These are phyloP conservation scores for Pachyseris speciosa DNA, from an alignment of 64 coral and sea anemone genomes.

Conservation along the genomic window DNA sequence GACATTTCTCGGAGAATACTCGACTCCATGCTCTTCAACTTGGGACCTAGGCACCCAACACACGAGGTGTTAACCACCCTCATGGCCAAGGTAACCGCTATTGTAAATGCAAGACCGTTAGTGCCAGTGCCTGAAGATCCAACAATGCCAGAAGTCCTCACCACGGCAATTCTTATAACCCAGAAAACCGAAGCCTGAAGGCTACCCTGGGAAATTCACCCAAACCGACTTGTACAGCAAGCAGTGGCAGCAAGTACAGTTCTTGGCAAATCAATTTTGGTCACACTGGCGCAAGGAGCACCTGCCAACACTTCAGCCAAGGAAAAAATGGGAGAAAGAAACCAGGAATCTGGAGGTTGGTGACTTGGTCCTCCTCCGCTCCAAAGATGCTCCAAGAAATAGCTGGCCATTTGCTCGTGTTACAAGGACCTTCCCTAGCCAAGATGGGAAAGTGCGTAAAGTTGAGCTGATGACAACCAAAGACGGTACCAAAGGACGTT, in stretches of 20 bases:
- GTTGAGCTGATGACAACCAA: not conserved
- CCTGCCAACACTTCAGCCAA: constrained; percentile 31
- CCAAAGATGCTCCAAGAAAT: constrained; percentile 42
- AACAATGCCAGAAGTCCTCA: constrained; percentile 38
- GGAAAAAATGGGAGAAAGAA: constrained; percentile 25
- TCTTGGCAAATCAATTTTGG: constrained; percentile 49
- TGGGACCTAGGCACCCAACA: constrained; percentile 32
- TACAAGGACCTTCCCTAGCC: not conserved
- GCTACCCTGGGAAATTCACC: constrained; percentile 37
- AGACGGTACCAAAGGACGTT: not conserved
- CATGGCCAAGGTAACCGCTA: constrained; percentile 18
- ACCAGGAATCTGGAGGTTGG: constrained; percentile 21
- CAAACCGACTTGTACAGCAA: not conserved
- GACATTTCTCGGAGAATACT: not conserved
- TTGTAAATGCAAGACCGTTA: too few relatives aligned
- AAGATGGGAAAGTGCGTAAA: constrained; percentile 30
- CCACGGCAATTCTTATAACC: not conserved
- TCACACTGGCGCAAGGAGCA: constrained; percentile 28
- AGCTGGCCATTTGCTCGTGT: constrained; percentile 50
- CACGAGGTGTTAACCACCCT: constrained; percentile 66
- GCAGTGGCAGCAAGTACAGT: constrained; percentile 45
- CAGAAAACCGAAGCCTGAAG: constrained; percentile 35
- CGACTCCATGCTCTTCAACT: constrained; percentile 16
- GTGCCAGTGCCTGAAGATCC: constrained; percentile 54
- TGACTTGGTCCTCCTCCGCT: constrained; percentile 34